Evolutionary conservation across 2,888 invertebrate species (phyloP), one percentile per base, ranked within the genome.

Genomic region (Poecilobothrus nobilitatus): DNA sequence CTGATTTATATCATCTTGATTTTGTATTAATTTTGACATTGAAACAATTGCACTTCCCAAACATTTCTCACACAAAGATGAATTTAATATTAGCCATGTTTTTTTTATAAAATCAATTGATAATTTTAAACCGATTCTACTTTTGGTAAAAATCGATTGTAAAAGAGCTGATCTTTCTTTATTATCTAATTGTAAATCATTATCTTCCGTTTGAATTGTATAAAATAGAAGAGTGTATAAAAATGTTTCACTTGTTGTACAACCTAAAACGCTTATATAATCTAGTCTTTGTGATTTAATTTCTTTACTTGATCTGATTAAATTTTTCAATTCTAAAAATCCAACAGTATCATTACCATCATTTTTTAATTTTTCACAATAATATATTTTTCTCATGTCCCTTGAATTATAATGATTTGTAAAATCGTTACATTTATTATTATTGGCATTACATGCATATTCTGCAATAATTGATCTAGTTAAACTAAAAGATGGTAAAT

Each of bases 351-450:
- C 20, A 22, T 63, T 18, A 20, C 18, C n/a, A n/a, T 37, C 10
- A 10, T 65, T 65, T 18, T 33, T 37, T 8, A 65, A 37, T 65
- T 65, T 65, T 20, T 33, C 33, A n/a, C 33, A 65, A 65, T 65
- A 37, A 65, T 18, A 37, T 33, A 37, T n/a, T 37, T 33, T 20
- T 37, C 65, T 33, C 20, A 37, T 37, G 20, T 65, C 65, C 2
- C n/a, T 9, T 20, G 20, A 10, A 10, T n/a, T n/a, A 37, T n/a
- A 65, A 20, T 65, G 5, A n/a, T 9, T 7, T 15, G 34, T 18
- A 37, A n/a, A 34, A 20, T 65, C n/a, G n/a, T 15, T 65, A 65
- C 65, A 65, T 8, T 65, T n/a, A 1, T 1, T n/a, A 7, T 18
- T n/a, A 20, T 65, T 33, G 18, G 33, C 21, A 7, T 65, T 20